Conservation (phyloP, 2,113 vertebrate genomes). For the Tachycineta bicolor region DNA sequence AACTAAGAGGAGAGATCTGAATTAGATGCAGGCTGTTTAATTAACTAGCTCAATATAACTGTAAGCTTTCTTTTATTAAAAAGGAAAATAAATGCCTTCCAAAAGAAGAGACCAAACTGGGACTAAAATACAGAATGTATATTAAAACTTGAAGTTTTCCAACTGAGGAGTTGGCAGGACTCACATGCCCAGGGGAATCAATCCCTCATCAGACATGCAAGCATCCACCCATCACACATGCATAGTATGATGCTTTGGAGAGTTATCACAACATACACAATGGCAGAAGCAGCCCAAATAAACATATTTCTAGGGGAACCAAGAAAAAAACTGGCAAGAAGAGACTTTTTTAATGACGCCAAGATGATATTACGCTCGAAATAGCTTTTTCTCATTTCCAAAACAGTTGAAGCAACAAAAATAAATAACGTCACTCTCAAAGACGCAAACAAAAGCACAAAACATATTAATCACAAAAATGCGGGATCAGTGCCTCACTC, state of each 20-base stretch:
- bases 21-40: background rate
- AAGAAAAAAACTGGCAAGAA: slow-evolving; percentile 7
- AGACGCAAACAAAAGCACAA: slow-evolving; percentile 11
- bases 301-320: background rate
- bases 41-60: background rate
- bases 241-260: background rate
- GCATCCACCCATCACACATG: background rate
- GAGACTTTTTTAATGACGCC: background rate
- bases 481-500: background rate
- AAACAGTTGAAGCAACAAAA: slow-evolving; percentile 1
- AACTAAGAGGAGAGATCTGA: background rate
- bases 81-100: background rate
- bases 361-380: background rate
- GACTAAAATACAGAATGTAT: background rate
- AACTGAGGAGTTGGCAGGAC: slow-evolving; percentile 20
- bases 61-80: background rate
- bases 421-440: background rate
- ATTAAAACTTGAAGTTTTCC: slow-evolving; percentile 30
- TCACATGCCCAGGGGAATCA: background rate
- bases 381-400: slow-evolving; percentile 25
- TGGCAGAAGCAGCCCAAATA: background rate
- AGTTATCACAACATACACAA: background rate
- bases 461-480: background rate
- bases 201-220: slow-evolving; percentile 26
- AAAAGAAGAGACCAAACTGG: background rate